Percentiles rank a stretch among this genome's conserved stretches.
Conservation (phyloP, 2,113 vertebrate species). For the Bujurquina vittata region DNA sequence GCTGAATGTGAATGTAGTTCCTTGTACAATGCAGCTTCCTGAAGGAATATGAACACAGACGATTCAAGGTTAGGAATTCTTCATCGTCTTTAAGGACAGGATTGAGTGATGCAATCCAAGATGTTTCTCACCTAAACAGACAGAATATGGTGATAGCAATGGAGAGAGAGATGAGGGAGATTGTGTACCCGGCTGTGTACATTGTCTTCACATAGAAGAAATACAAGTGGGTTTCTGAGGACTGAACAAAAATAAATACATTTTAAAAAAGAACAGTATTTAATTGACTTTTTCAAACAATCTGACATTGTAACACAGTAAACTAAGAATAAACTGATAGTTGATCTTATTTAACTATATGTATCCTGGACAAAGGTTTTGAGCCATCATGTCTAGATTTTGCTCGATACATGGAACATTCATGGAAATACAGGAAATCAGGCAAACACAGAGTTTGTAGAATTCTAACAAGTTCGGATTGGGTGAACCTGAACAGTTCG, state of each 20-base stretch:
- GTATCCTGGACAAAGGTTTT: background rate
- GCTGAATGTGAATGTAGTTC: conserved; percentile 96
- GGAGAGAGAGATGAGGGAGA: conserved; percentile 85
- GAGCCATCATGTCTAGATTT: background rate
- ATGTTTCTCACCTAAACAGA: conserved; percentile 85
- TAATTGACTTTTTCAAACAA: background rate
- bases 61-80: background rate
- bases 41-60: background rate
- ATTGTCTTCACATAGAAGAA: conserved; percentile 90
- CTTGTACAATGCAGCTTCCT: conserved; percentile 93
- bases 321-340: background rate
- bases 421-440: background rate
- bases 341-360: background rate
- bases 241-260: conserved; percentile 17
- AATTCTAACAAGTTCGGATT: background rate
- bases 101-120: background rate
- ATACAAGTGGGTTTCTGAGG: conserved; percentile 81
- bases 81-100: background rate
- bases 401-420: background rate
- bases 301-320: background rate
- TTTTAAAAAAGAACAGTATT: background rate
- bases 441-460: background rate
- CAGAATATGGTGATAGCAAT: conserved; percentile 85
- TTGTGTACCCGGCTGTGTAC: conserved; percentile 89
- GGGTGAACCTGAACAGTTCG: too few species aligned